A percentile compares a stretch with the other conserved stretches of the same genome.
These are phyloP conservation scores for Struthio camelus DNA, from an alignment of 2,113 vertebrate genomes.

Conservation along the genomic window DNA sequence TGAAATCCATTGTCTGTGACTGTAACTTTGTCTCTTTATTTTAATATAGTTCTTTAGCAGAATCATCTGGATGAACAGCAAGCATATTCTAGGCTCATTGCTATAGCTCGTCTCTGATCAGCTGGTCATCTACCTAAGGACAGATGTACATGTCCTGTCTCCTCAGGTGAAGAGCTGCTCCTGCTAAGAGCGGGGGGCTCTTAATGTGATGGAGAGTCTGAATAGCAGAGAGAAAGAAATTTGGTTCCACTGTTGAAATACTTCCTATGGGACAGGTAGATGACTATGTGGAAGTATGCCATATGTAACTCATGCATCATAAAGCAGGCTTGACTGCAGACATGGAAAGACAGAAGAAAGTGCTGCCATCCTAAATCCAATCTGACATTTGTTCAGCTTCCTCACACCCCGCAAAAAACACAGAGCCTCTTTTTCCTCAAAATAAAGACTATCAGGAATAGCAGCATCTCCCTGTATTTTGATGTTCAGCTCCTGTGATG, in stretches of 20 bases:
- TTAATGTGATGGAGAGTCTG: background rate
- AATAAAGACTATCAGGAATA: background rate
- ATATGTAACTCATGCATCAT: background rate
- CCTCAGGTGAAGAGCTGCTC: background rate
- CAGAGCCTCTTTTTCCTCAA: background rate
- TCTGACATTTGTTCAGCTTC: background rate
- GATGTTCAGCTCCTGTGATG: background rate
- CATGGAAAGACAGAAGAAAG: background rate
- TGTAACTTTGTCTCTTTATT: background rate
- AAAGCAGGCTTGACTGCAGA: background rate
- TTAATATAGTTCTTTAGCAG: background rate
- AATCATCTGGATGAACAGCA: conserved; percentile 24
- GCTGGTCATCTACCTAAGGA: background rate
- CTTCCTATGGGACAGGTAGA: background rate
- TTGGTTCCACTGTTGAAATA: background rate
- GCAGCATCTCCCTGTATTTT: background rate
- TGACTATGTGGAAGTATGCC: background rate
- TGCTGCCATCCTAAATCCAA: background rate
- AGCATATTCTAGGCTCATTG: background rate
- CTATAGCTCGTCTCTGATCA: background rate
- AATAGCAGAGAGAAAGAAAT: background rate
- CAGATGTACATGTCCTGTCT: conserved; percentile 14
- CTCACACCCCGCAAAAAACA: background rate
- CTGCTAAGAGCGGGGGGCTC: background rate
- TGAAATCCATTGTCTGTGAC: background rate